Percentiles rank a stretch among this genome's conserved stretches.
These are phyloP conservation scores for Corapipo altera DNA, from an alignment of 2,113 vertebrate species.

Conservation along the genomic window DNA sequence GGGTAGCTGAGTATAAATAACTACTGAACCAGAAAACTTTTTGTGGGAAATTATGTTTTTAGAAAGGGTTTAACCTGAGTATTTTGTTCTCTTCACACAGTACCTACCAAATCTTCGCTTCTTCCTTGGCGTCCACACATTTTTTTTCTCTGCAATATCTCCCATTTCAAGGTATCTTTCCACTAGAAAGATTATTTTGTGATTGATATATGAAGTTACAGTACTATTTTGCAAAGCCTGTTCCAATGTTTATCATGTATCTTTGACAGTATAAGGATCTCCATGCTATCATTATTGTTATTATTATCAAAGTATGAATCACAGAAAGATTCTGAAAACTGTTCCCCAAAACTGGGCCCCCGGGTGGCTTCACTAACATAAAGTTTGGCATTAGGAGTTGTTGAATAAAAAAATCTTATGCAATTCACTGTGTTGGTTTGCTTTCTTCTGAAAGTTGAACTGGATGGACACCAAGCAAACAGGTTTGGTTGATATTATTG, in stretches of 20 bases:
- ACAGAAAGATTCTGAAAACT: not conserved
- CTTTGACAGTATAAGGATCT: not conserved
- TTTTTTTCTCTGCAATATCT: not conserved
- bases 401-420: not conserved
- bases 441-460: not conserved
- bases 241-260: not conserved
- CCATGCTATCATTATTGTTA: not conserved
- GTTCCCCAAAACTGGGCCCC: not conserved
- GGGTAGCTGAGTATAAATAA: not conserved
- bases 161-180: not conserved
- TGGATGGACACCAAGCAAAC: not conserved
- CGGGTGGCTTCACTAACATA: not conserved
- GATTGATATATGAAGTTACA: not conserved
- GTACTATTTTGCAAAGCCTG: not conserved
- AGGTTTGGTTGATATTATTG: not conserved
- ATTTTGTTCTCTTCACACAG: not conserved
- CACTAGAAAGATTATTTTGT: not conserved
- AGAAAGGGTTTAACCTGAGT: not conserved
- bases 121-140: not conserved
- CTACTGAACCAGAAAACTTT: not conserved
- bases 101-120: not conserved
- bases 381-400: not conserved
- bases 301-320: not conserved
- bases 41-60: not conserved
- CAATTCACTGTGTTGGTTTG: not conserved